Conservation (phyloP, 1,140 invertebrate species). For the Sinonovacula constricta region DNA sequence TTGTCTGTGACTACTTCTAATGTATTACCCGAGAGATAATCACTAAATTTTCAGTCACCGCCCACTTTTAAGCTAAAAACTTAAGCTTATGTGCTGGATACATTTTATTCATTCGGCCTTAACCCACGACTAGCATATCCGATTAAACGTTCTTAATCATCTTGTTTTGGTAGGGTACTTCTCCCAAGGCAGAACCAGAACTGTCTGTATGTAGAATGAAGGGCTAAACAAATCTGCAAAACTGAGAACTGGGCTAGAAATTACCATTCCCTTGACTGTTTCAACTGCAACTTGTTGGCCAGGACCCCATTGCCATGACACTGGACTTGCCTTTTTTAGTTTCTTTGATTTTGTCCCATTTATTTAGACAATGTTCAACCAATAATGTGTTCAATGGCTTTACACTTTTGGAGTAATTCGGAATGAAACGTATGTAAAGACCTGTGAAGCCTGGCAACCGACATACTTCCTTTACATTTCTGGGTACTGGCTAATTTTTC, state of each 20-base stretch:
- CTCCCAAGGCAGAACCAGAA: too few relatives aligned
- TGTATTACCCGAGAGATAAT: slow-evolving; percentile 9
- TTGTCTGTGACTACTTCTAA: slow-evolving; percentile 24
- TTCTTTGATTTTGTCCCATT: slow-evolving; percentile 3
- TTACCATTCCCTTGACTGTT: slow-evolving; percentile 10
- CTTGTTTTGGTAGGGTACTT: not conserved
- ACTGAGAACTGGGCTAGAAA: not conserved
- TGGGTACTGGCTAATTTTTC: too few relatives aligned
- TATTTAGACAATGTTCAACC: not conserved
- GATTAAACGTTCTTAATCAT: too few relatives aligned
- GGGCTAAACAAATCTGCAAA: not conserved
- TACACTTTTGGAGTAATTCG: slow-evolving; percentile 12
- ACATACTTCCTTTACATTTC: not conserved
- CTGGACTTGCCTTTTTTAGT: too few relatives aligned
- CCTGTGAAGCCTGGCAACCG: slow-evolving; percentile 20
- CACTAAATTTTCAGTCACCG: slow-evolving; percentile 7
- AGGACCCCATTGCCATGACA: not conserved
- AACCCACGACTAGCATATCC: too few relatives aligned
- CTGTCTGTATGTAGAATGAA: too few relatives aligned
- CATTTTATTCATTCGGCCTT: too few relatives aligned
- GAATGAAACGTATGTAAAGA: slow-evolving; percentile 8
- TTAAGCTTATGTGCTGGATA: slow-evolving; percentile 5
- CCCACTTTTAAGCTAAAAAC: slow-evolving; percentile 15
- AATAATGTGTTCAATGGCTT: slow-evolving; percentile 19
- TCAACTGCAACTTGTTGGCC: slow-evolving; percentile 11